Conservation (phyloP, 1,140 invertebrate species). For the Grapholita molesta region DNA sequence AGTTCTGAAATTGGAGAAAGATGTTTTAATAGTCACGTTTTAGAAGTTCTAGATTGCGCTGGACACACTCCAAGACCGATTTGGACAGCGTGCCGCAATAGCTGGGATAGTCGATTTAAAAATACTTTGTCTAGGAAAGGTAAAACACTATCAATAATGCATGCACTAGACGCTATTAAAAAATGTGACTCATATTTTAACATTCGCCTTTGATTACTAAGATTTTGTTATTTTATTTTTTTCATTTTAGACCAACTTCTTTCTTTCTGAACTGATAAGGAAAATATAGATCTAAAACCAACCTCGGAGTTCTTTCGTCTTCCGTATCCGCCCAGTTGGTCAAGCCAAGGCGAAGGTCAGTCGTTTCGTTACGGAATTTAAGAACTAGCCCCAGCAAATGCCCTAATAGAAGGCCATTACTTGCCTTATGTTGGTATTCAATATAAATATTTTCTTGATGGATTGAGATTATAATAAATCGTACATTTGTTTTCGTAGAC, state of each 20-base stretch:
- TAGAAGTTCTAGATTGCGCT: conserved; percentile 18
- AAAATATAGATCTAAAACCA: background rate
- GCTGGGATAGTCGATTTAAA: background rate
- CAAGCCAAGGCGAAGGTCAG: background rate
- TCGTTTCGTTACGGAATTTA: background rate
- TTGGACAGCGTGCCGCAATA: background rate
- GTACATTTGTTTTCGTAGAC: too few species aligned
- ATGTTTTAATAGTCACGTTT: conserved; percentile 25
- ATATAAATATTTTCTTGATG: too few species aligned
- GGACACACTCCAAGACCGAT: conserved; percentile 12
- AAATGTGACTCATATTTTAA: background rate
- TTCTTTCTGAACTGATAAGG: background rate
- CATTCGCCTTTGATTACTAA: background rate
- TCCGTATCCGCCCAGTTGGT: background rate
- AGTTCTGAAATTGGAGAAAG: conserved; percentile 79
- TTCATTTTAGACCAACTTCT: background rate
- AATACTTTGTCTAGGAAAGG: conserved; percentile 9
- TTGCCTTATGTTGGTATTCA: too few species aligned
- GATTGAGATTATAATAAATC: too few species aligned
- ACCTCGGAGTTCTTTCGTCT: background rate
- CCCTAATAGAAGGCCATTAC: too few species aligned
- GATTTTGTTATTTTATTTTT: background rate
- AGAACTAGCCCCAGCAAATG: too few species aligned
- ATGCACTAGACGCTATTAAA: background rate
- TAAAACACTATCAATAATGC: background rate